Percentiles rank a stretch among this genome's conserved stretches.
phyloP scores from a whole-genome alignment of 2,888 invertebrate genomes.

The Arrhopalites spinosus region DNA sequence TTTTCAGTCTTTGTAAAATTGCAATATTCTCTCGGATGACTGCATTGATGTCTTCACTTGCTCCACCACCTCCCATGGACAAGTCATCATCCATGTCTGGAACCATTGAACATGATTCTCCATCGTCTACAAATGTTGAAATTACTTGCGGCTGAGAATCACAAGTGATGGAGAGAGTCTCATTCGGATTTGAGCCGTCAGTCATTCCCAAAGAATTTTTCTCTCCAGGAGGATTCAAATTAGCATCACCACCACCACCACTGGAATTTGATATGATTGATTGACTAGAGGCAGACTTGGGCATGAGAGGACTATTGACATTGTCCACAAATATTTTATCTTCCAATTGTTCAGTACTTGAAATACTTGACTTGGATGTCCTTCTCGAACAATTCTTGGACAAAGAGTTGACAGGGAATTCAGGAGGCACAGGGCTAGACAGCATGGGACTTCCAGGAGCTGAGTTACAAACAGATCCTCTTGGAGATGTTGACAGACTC shows the following conservation, averaged over 20 bases:
- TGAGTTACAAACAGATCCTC: slow-evolving; percentile 37
- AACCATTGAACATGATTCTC: too few relatives aligned
- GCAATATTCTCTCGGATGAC: slow-evolving; percentile 56
- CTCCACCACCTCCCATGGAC: too few relatives aligned
- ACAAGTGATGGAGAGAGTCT: background rate
- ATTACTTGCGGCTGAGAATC: too few relatives aligned
- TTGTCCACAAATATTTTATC: slow-evolving; percentile 1
- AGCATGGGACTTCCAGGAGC: slow-evolving; percentile 43
- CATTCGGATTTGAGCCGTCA: too few relatives aligned
- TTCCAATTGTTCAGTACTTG: slow-evolving; percentile 31
- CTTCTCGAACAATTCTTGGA: slow-evolving; percentile 33
- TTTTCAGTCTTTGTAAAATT: slow-evolving; percentile 56
- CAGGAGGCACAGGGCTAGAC: slow-evolving; percentile 15
- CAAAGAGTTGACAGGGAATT: background rate
- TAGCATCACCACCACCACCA: background rate
- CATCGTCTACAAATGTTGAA: too few relatives aligned
- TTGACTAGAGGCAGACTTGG: slow-evolving; percentile 4
- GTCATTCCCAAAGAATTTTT: too few relatives aligned
- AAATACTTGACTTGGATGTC: slow-evolving; percentile 43
- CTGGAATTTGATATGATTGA: slow-evolving; percentile 4
- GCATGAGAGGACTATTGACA: background rate
- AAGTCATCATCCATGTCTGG: background rate
- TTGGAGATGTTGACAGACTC: slow-evolving; percentile 33
- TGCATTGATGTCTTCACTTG: slow-evolving; percentile 54
- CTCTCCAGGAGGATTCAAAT: too few relatives aligned